A percentile compares a stretch with the other conserved stretches of the same genome.
phyloP scores from a whole-genome alignment of 2,797 vertebrate species.

The Zenarchopterus dispar region DNA sequence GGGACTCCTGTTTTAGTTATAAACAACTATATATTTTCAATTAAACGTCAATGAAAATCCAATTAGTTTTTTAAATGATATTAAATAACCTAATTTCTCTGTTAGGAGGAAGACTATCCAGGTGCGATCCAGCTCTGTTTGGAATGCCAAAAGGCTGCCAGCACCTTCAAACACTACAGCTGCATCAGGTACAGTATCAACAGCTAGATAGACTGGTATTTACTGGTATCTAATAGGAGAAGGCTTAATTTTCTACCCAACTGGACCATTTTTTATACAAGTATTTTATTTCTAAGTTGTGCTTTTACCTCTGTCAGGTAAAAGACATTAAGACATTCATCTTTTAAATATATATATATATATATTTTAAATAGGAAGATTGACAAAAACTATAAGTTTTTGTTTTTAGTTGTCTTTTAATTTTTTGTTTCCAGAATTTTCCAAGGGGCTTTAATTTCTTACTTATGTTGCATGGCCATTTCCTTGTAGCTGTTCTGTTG shows the following conservation, averaged over 20 bases:
- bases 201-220: slow-evolving; percentile 16
- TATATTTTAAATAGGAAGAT: no score
- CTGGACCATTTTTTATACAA: slow-evolving; percentile 5
- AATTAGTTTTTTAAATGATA: not conserved
- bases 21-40: not conserved
- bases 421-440: not conserved
- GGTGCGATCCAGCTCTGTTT: slow-evolving; percentile 97
- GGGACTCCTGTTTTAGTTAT: not conserved
- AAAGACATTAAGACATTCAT: slow-evolving; percentile 8
- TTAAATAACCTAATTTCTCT: slow-evolving; percentile 13
- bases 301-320: not conserved
- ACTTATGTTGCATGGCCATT: slow-evolving; percentile 4
- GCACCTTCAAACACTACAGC: slow-evolving; percentile 99
- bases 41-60: not conserved
- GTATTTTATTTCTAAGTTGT: not conserved
- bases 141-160: slow-evolving; percentile 98
- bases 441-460: not conserved
- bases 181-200: slow-evolving; percentile 91
- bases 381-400: not conserved
- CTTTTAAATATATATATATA: slow-evolving; percentile 2
- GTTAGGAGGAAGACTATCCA: slow-evolving; percentile 97
- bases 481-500: not conserved
- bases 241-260: not conserved
- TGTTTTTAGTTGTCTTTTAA: not conserved
- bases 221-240: not conserved